A percentile compares a stretch with the other conserved stretches of the same genome.
Evolutionary conservation across 1,140 invertebrate genomes (phyloP).

Genomic region (Caerostris darwini): DNA sequence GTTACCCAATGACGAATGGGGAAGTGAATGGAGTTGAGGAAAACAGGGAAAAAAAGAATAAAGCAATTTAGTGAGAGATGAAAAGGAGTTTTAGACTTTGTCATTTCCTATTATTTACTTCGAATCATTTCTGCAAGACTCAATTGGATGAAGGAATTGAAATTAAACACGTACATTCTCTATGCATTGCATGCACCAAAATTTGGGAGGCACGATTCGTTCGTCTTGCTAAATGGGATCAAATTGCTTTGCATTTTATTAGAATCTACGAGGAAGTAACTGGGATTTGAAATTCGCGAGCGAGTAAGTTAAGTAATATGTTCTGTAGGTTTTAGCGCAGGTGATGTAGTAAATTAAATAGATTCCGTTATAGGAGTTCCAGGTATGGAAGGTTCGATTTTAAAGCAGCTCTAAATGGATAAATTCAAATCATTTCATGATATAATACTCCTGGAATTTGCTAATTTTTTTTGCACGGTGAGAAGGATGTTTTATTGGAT

Average conservation of each 20-base stretch:
- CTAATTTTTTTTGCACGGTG: too few relatives aligned
- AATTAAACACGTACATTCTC: conserved; percentile 15
- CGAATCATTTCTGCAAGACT: conserved; percentile 5
- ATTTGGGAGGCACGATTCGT: background rate
- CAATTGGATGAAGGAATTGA: conserved; percentile 5
- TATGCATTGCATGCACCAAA: background rate
- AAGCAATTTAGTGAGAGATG: conserved; percentile 49
- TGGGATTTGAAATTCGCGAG: background rate
- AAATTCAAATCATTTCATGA: too few relatives aligned
- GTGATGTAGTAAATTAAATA: background rate
- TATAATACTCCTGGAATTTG: too few relatives aligned
- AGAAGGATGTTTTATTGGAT: too few relatives aligned
- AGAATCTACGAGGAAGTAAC: background rate
- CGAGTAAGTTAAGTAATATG: background rate
- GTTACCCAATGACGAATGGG: conserved; percentile 25
- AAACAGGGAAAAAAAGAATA: background rate
- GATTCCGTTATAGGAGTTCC: background rate
- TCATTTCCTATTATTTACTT: conserved; percentile 34
- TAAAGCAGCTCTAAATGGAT: background rate
- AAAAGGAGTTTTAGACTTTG: conserved; percentile 50
- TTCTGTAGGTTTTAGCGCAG: background rate
- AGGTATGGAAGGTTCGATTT: background rate
- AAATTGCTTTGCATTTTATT: conserved; percentile 37
- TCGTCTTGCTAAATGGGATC: background rate
- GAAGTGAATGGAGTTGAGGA: conserved; percentile 27